Evolutionary conservation across 2,113 vertebrate species (phyloP).

Genomic region (Salvelinus fontinalis): DNA sequence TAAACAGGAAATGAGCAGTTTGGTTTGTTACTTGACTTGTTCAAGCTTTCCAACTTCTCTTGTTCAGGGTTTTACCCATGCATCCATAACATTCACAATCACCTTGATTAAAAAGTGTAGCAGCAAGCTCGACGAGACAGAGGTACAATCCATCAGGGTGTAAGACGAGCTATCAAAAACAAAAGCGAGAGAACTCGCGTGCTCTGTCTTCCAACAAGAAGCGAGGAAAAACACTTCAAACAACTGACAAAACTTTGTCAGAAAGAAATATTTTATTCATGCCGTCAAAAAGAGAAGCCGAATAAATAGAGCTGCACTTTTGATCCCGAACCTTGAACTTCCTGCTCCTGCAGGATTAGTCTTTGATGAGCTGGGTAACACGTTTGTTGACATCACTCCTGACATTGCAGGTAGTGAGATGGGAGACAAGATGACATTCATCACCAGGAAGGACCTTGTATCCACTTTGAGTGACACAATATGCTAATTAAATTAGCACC

Average conservation of each 20-base stretch:
- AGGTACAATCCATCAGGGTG: slow-evolving; percentile 41
- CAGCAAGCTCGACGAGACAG: slow-evolving; percentile 6
- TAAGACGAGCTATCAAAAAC: slow-evolving; percentile 44
- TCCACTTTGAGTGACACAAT: not conserved
- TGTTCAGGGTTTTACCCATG: slow-evolving; percentile 20
- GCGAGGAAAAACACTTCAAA: slow-evolving; percentile 48
- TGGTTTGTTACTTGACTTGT: slow-evolving; percentile 17
- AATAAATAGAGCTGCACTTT: slow-evolving; percentile 35
- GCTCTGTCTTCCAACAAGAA: slow-evolving; percentile 53
- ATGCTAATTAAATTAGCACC: not conserved
- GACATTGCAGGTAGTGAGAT: not conserved
- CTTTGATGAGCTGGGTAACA: slow-evolving; percentile 11
- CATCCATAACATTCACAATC: slow-evolving; percentile 14
- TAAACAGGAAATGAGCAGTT: slow-evolving; percentile 2
- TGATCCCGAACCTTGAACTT: slow-evolving; percentile 37
- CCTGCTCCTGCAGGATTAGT: not conserved
- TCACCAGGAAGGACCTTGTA: not conserved
- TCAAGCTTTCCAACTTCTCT: not conserved
- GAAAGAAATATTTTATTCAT: slow-evolving; percentile 59
- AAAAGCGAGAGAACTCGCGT: slow-evolving; percentile 33
- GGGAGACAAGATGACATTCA: not conserved
- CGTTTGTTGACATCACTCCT: not conserved
- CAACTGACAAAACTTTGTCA: slow-evolving; percentile 16
- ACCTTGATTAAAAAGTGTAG: slow-evolving; percentile 54
- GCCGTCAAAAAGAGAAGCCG: slow-evolving; percentile 38